phyloP scores from a whole-genome alignment of 2,113 vertebrate genomes.

The Salvelinus fontinalis region DNA sequence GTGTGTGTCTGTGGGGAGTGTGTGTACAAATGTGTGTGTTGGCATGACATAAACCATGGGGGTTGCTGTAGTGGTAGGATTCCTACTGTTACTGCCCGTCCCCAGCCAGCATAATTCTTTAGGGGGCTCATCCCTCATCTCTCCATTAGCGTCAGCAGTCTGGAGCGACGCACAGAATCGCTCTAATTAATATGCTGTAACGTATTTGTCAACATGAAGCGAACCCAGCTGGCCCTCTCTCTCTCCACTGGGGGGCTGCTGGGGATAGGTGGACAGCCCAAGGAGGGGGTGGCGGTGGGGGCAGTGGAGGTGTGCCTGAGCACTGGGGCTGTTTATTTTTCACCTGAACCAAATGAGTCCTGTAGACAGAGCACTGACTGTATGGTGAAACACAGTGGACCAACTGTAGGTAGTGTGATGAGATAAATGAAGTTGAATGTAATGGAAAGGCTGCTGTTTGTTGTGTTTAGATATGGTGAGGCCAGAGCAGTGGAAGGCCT shows the following conservation, averaged over 20 bases:
- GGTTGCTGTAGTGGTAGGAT: constrained; percentile 24
- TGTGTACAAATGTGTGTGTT: constrained; percentile 8
- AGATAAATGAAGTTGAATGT: not conserved
- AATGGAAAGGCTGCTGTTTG: not conserved
- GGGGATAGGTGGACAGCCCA: not conserved
- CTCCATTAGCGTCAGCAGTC: constrained; percentile 49
- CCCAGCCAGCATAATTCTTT: constrained; percentile 39
- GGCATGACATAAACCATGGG: constrained; percentile 17
- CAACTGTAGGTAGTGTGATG: not conserved
- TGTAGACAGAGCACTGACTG: not conserved
- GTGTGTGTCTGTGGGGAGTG: not conserved
- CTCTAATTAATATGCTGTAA: constrained; percentile 46
- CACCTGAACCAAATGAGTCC: constrained; percentile 3
- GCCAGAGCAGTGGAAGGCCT: not conserved
- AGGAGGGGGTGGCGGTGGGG: not conserved
- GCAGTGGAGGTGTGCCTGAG: not conserved
- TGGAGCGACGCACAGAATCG: constrained; percentile 25
- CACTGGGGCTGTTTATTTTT: constrained; percentile 10
- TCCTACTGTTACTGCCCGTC: constrained; percentile 38
- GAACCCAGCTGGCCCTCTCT: not conserved
- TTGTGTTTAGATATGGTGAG: not conserved
- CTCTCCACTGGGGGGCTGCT: constrained; percentile 12
- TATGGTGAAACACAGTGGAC: not conserved
- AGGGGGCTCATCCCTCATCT: constrained; percentile 44
- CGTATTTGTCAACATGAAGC: constrained; percentile 44